Evolutionary conservation across 2,888 invertebrate species (phyloP), one percentile per base, ranked within the genome.

Genomic region (Drosophila buzzatii): DNA sequence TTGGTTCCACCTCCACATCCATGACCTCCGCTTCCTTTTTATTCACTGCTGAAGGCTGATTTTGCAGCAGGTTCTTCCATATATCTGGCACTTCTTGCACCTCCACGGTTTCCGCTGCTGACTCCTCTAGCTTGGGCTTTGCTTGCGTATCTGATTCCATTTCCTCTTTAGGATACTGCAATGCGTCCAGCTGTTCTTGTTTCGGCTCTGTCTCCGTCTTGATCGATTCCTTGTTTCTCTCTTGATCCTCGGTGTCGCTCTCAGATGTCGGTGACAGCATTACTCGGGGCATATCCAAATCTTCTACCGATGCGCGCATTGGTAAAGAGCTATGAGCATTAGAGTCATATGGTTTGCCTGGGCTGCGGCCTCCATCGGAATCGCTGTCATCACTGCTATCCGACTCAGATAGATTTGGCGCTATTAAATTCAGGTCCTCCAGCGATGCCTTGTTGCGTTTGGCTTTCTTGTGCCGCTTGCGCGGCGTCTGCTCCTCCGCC

Each of bases 401-500:
- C 91, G 97, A 97, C 88, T 97, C 97, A 0, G 97, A 97, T 47
- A 97, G 94, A 94, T 97, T 97, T 47, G 97, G 93, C 3, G 96
- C 97, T 4, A 97, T 97, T 62, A 97, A 93, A 93, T 97, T 95
- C 2, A 96, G 94, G 89, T 96, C 96, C 6, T 95, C 94, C 59
- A 92, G 64, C 7, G 90, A 91, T 57, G 92, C 92, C 66, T 92
- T 92, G 37, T 86, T 89, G 3, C 91, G 87, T 59, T 92, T 93
- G 52, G 90, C 90, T 66, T 92, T 92, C 60, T 93, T 93, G 65
- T 91, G 93, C 7, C 92, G 91, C 78, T 92, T 93, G n/a, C 91
- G 91, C 59, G 83, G 89, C 14, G 69, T 55, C 33, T 47, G 76
- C 37, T 70, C 60, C 6, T 51, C 44, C 12, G 9, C 9, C 10